phyloP scores from a whole-genome alignment of 30 jellyfish, hydroid and myxozoan species.

The Phacellophora camtschatica region DNA sequence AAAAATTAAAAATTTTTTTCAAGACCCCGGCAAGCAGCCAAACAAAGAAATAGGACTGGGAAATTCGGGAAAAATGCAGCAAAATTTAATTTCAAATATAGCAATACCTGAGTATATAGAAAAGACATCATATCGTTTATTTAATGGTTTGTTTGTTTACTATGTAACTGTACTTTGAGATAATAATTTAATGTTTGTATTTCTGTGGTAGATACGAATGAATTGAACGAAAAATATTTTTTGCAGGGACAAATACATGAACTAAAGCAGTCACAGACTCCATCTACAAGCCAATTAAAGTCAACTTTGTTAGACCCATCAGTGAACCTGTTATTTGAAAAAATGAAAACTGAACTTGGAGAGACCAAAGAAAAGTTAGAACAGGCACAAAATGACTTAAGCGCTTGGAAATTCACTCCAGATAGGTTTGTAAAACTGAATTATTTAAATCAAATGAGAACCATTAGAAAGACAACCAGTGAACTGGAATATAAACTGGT shows the following conservation, averaged over 20 bases:
- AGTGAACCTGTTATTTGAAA: constrained; percentile 94
- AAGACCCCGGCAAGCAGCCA: no score
- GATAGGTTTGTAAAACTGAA: constrained; percentile 90
- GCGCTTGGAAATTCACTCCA: constrained; percentile 99
- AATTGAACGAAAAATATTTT: not conserved
- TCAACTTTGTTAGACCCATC: constrained; percentile 93
- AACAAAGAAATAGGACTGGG: no score
- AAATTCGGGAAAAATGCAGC: no score
- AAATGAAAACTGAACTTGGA: constrained; percentile 95
- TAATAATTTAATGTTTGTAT: no score
- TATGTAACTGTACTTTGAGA: no score
- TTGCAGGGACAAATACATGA: constrained; percentile 90
- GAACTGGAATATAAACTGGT: constrained; percentile 24
- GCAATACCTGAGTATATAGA: no score
- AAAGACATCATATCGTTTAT: no score
- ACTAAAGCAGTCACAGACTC: constrained; percentile 93
- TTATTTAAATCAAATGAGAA: constrained; percentile 58
- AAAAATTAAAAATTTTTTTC: no score
- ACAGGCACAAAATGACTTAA: constrained; percentile 98
- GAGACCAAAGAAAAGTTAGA: constrained; percentile 95
- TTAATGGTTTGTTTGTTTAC: no score
- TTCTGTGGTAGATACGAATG: no score
- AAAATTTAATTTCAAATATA: no score
- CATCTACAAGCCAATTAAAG: constrained; percentile 90
- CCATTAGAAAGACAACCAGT: constrained; percentile 14